Evolutionary conservation across 1,140 invertebrate genomes (phyloP).

Genomic region (Calliopsis andreniformis): DNA sequence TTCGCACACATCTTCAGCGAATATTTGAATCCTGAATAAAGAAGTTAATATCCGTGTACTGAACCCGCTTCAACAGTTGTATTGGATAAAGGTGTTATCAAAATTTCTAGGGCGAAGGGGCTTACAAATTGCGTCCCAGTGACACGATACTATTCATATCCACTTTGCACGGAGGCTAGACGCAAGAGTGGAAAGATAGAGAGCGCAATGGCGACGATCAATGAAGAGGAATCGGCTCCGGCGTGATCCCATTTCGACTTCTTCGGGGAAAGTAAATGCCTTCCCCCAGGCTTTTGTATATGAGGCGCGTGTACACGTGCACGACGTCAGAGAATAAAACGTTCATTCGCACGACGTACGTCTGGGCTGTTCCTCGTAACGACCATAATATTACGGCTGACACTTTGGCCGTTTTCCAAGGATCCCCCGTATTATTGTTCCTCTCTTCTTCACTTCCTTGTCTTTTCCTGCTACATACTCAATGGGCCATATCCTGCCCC

Average conservation of each 20-base stretch:
- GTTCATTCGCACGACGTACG: conserved; percentile 63
- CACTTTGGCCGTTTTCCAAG: conserved; percentile 71
- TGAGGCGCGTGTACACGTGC: background rate
- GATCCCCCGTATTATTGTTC: conserved; percentile 67
- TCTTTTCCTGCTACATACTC: background rate
- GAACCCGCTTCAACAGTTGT: too few relatives aligned
- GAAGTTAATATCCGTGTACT: too few relatives aligned
- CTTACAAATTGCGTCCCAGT: conserved; percentile 83
- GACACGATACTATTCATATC: conserved; percentile 88
- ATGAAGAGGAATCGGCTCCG: conserved; percentile 5
- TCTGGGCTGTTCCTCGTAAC: conserved; percentile 72
- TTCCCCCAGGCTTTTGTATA: background rate
- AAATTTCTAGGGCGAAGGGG: conserved; percentile 83
- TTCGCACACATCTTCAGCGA: too few relatives aligned
- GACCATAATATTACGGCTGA: conserved; percentile 70
- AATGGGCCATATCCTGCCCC: conserved; percentile 16
- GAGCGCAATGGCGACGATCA: background rate
- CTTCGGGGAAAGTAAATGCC: background rate
- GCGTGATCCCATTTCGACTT: background rate
- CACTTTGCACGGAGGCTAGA: conserved; percentile 87
- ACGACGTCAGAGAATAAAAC: conserved; percentile 63
- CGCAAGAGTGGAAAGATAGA: too few relatives aligned
- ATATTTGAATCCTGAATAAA: too few relatives aligned
- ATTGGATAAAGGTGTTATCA: background rate
- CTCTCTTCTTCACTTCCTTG: conserved; percentile 4